Base-by-base conservation (phyloP, 2,797 vertebrate genomes). In the Poecilia velifera region DNA sequence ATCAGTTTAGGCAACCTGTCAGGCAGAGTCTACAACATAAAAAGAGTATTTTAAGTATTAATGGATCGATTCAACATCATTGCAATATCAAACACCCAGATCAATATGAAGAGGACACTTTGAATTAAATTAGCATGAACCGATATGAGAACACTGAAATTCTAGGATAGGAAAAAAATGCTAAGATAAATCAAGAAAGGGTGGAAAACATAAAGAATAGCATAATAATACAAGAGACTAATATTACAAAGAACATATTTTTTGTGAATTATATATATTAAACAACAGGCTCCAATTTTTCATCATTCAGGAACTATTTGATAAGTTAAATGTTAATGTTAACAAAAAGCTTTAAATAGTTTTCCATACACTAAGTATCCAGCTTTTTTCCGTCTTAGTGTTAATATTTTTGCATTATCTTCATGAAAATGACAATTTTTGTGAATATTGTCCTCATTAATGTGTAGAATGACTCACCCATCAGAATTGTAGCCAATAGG, bases 401-500 rank as follows among this genome's bases (percentile, higher is more conserved):
- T 70, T 4, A 78, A 59, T 3, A 36, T 76, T 78, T 1, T 22
- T 43, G 16, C 55, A 49, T 45, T 77, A 25, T 66, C 79, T 76
- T 39, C 9, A 72, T 5, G 55, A 36, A 43, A 81, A 73, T 6
- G 9, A 47, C 70, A 72, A 80, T 41, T 72, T 79, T 16, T 45
- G 51, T 39, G 62, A 85, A 76, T 72, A 72, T 64, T 10, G n/a
- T 34, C 47, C 82, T 43, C 64, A 55, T 82, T 79, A 77, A 62
- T 79, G 55, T 73, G 64, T 73, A 28, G 74, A 81, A 62, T 70
- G 47, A 85, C 73, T 87, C 71, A 84, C 62, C 59, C 53, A 55
- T 28, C 8, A 14, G 46, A 72, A 64, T 5, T 62, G 7, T 73
- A 85, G 46, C 73, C 28, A 70, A 2, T 34, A 84, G 59, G 75